These are phyloP conservation scores for Theretra japonica DNA, from an alignment of 2,888 invertebrate species.

Conservation along the genomic window DNA sequence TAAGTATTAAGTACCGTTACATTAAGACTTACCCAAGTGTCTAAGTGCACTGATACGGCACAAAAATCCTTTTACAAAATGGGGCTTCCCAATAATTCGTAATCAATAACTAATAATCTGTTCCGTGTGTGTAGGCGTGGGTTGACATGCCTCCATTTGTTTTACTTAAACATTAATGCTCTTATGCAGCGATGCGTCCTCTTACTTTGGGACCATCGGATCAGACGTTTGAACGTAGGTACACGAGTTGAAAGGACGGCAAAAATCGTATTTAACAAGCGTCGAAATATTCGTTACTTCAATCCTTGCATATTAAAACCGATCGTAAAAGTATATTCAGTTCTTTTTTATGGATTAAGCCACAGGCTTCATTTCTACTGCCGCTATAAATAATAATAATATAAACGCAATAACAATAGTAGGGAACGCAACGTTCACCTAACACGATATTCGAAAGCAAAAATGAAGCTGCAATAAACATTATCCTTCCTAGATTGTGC, in stretches of 20 bases:
- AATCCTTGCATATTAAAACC: background rate
- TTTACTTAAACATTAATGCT: conserved; percentile 73
- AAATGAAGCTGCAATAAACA: conserved; percentile 16
- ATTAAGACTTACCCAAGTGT: background rate
- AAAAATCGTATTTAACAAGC: conserved; percentile 14
- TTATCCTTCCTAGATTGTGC: conserved; percentile 25
- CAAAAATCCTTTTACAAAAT: conserved; percentile 38
- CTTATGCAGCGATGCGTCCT: conserved; percentile 58
- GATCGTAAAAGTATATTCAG: background rate
- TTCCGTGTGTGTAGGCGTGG: conserved; percentile 64
- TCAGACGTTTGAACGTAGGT: conserved; percentile 19
- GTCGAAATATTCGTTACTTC: background rate
- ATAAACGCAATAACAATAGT: background rate
- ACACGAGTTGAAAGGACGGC: conserved; percentile 1
- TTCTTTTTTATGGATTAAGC: background rate
- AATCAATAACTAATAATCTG: conserved; percentile 68
- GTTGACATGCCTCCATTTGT: conserved; percentile 68
- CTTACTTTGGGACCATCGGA: conserved; percentile 36
- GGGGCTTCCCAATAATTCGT: conserved; percentile 49
- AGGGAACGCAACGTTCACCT: background rate
- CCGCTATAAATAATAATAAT: background rate
- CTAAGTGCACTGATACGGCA: background rate
- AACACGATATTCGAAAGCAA: conserved; percentile 15
- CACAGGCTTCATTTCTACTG: background rate
- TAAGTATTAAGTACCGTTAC: conserved; percentile 2